Evolutionary conservation across 1,140 invertebrate species (phyloP).

Genomic region (Rhyzopertha dominica): DNA sequence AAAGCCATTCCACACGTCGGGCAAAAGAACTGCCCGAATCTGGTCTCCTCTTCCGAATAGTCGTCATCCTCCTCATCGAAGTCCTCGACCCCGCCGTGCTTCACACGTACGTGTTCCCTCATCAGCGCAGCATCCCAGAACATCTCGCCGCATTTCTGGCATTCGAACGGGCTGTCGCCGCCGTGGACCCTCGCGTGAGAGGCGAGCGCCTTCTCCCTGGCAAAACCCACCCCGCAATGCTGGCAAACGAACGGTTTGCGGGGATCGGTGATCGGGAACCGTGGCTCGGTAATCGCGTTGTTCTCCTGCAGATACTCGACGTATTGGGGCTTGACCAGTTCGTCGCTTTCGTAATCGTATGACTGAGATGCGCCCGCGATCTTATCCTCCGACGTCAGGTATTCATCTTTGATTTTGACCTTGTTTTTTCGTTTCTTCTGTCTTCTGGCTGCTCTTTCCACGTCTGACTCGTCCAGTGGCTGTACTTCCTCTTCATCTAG

Average conservation of each 20-base stretch:
- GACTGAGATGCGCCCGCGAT: conserved; percentile 28
- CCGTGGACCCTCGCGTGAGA: conserved; percentile 67
- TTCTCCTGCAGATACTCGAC: conserved; percentile 26
- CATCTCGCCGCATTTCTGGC: conserved; percentile 69
- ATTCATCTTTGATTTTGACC: conserved; percentile 35
- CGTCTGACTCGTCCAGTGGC: conserved; percentile 27
- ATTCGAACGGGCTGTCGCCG: conserved; percentile 71
- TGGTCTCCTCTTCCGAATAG: conserved; percentile 56
- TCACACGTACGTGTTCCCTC: conserved; percentile 57
- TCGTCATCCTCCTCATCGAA: conserved; percentile 51
- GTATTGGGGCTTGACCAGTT: conserved; percentile 44
- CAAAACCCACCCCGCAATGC: conserved; percentile 72
- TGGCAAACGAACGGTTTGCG: conserved; percentile 75
- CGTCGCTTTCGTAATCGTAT: conserved; percentile 45
- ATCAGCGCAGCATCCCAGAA: conserved; percentile 68
- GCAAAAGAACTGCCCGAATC: conserved; percentile 69
- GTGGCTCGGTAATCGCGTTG: conserved; percentile 50
- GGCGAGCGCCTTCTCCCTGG: conserved; percentile 70
- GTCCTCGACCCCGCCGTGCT: conserved; percentile 45
- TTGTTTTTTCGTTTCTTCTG: conserved; percentile 22
- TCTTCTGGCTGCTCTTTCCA: conserved; percentile 20
- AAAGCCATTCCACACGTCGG: conserved; percentile 70
- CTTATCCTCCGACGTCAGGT: conserved; percentile 25
- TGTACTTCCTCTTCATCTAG: conserved; percentile 38
- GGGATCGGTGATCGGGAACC: conserved; percentile 63